Evolutionary conservation across 2,888 invertebrate species (phyloP), one percentile per base, ranked within the genome.

Genomic region (Latheticus oryzae): DNA sequence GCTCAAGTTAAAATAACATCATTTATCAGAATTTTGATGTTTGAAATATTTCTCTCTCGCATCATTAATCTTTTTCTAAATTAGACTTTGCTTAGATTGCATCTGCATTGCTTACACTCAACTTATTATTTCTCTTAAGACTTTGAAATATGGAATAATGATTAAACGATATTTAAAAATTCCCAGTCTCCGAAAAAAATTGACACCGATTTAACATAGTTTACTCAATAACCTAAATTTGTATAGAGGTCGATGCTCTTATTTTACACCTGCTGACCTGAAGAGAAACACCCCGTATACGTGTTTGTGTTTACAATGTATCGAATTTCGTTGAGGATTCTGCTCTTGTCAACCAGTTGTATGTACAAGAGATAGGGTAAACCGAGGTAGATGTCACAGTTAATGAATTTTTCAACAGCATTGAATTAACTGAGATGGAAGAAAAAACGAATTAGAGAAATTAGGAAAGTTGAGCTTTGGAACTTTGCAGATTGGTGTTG

Each of bases 191-290:
- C n/a, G n/a, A n/a, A 38, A 23, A 9, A 9, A 7, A 37, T 37
- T 37, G 23, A 24, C 15, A 3, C 11, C 11, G 3, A 24, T 40
- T n/a, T 24, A 40, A 40, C 24, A 24, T 15, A 13, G 21, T 40
- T 40, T 40, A 40, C 23, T 40, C 11, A 40, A 24, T 28, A 40
- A 40, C 40, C 40, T 40, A 40, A 40, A 40, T 40, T 24, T 40
- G 40, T n/a, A 23, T n/a, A 9, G 21, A 40, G 40, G 40, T 40
- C 24, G 21, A 24, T 40, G 40, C 40, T 11, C 37, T 24, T 13
- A 1, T 23, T 11, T 15, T 24, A 21, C 40, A 40, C 40, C 40
- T 40, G 40, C 24, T 24, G 21, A 24, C 37, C 7, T 24, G 40
- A 40, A 40, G 11, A 21, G 24, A 40, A 24, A 23, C 23, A 40